A percentile compares a stretch with the other conserved stretches of the same genome.
These are phyloP conservation scores for Lasioglossum oenotherae DNA, from an alignment of 2,888 invertebrate species.

Conservation along the genomic window DNA sequence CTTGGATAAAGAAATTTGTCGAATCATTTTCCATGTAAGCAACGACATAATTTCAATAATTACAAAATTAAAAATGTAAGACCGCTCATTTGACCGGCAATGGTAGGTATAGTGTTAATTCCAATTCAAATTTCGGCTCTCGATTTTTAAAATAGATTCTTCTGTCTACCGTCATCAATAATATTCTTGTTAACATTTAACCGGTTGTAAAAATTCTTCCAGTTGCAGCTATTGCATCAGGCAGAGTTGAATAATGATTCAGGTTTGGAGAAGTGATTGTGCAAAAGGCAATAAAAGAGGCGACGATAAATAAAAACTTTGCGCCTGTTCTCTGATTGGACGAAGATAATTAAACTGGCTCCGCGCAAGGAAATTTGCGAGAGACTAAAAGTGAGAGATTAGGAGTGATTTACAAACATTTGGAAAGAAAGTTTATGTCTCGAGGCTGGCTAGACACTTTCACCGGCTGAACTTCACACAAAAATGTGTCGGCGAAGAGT, in stretches of 20 bases:
- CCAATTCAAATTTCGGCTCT: not conserved
- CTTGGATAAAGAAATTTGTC: too few relatives aligned
- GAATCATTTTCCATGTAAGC: too few relatives aligned
- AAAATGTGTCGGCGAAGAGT: not conserved
- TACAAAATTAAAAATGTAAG: not conserved
- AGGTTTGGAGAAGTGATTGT: not conserved
- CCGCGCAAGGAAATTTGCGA: not conserved
- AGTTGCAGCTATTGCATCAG: not conserved
- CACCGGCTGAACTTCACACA: not conserved
- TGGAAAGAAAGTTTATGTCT: slow-evolving; percentile 21
- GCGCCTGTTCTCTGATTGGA: not conserved
- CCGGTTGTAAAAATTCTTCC: not conserved
- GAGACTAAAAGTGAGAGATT: not conserved
- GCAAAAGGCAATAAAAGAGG: not conserved
- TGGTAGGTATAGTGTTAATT: too few relatives aligned
- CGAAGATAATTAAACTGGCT: not conserved
- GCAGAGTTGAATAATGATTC: not conserved
- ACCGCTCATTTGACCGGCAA: not conserved
- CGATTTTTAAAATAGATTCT: not conserved
- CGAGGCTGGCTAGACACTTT: slow-evolving; percentile 10
- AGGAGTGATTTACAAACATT: slow-evolving; percentile 25
- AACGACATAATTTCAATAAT: too few relatives aligned
- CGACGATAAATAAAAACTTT: not conserved
- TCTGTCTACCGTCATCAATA: not conserved
- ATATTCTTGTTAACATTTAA: not conserved